Evolutionary conservation across 2,888 invertebrate genomes (phyloP).

Genomic region (Choristoneura rosaceana): DNA sequence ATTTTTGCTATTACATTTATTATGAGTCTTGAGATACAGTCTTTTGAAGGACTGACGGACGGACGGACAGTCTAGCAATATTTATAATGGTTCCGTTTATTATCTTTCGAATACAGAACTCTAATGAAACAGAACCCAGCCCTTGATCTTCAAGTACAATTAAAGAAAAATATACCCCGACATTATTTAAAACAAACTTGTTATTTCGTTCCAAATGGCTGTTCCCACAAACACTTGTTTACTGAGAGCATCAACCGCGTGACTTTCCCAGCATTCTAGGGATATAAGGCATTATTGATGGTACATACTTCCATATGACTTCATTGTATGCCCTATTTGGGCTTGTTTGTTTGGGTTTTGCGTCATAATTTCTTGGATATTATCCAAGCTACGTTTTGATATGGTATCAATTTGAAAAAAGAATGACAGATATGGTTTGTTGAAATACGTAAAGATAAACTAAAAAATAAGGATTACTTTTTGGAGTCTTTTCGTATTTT

Average conservation of each 20-base stretch:
- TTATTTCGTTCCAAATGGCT: slow-evolving; percentile 5
- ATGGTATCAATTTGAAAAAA: background rate
- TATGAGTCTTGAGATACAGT: too few species aligned
- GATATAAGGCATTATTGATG: slow-evolving; percentile 33
- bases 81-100: too few species aligned
- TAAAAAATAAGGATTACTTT: too few species aligned
- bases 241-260: slow-evolving; percentile 15
- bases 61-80: too few species aligned
- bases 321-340: slow-evolving; percentile 20
- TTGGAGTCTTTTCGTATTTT: too few species aligned
- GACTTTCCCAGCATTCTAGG: slow-evolving; percentile 24
- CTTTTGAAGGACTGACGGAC: too few species aligned
- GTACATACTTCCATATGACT: slow-evolving; percentile 16
- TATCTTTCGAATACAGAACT: too few species aligned
- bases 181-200: background rate
- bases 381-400: too few species aligned
- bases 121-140: too few species aligned
- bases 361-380: slow-evolving; percentile 8
- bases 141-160: background rate
- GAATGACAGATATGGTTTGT: too few species aligned
- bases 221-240: slow-evolving; percentile 26
- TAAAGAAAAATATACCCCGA: background rate
- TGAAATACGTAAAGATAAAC: too few species aligned
- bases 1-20: too few species aligned
- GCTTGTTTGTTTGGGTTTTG: slow-evolving; percentile 11